A percentile compares a stretch with the other conserved stretches of the same genome.
These are phyloP conservation scores for Panagrolaimus sp. DNA, from an alignment of 1,140 invertebrate genomes.

Conservation along the genomic window DNA sequence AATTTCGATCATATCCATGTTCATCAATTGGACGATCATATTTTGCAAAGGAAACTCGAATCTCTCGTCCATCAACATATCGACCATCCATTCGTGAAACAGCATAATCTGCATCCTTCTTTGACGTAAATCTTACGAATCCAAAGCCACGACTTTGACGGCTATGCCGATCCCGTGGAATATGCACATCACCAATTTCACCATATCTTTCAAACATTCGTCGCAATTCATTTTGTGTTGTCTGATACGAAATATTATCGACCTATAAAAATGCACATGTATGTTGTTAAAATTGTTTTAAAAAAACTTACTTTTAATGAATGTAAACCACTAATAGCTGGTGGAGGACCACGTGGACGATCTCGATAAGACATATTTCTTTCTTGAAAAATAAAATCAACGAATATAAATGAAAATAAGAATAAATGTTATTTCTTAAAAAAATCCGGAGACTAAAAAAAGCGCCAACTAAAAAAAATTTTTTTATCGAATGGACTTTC, in stretches of 20 bases:
- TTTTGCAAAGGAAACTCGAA: constrained; percentile 34
- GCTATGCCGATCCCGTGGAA: constrained; percentile 29
- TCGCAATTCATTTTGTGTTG: constrained; percentile 23
- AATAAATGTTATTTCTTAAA: too few species aligned
- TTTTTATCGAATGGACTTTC: too few species aligned
- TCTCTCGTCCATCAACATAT: constrained; percentile 28
- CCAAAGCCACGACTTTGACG: constrained; percentile 35
- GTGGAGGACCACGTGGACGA: constrained; percentile 4
- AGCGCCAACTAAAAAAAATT: too few species aligned
- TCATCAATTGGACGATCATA: constrained; percentile 39
- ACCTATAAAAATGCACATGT: not conserved
- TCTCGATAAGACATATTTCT: not conserved
- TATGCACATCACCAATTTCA: constrained; percentile 39
- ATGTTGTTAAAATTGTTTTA: not conserved
- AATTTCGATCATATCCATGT: constrained; percentile 22
- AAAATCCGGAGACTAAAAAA: too few species aligned
- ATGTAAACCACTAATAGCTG: constrained; percentile 10
- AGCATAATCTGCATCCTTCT: constrained; percentile 34
- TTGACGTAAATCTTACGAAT: constrained; percentile 33
- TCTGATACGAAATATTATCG: constrained; percentile 10
- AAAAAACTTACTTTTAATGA: not conserved
- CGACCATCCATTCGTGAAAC: constrained; percentile 25
- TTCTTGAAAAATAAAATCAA: too few species aligned
- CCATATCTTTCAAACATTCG: constrained; percentile 40
- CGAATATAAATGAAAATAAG: too few species aligned